Conservation (phyloP, 2,797 vertebrate species). For the Leptodactylus fallax region DNA sequence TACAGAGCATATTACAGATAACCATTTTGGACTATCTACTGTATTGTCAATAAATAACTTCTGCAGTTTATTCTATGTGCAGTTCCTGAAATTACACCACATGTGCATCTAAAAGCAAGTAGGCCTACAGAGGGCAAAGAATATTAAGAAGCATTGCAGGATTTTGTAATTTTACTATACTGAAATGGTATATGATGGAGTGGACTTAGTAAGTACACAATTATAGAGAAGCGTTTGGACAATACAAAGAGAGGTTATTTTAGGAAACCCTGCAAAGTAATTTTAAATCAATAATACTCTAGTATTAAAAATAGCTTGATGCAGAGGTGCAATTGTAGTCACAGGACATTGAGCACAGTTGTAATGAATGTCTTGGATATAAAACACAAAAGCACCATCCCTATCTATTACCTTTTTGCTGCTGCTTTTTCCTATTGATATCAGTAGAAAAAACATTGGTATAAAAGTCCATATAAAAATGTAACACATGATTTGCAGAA, state of each 20-base stretch:
- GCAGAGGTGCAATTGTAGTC: not conserved
- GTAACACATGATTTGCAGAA: not conserved
- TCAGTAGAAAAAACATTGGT: not conserved
- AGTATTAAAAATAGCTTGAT: slow-evolving; percentile 34
- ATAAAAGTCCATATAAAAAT: not conserved
- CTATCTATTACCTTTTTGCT: not conserved
- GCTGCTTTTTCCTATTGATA: not conserved
- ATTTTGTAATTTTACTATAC: not conserved
- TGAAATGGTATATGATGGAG: not conserved
- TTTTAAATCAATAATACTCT: slow-evolving; percentile 41
- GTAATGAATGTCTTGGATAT: not conserved
- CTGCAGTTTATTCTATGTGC: too few species aligned
- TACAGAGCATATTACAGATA: too few species aligned
- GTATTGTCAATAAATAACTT: too few species aligned
- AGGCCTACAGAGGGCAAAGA: not conserved
- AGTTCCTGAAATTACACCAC: too few species aligned
- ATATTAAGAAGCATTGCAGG: not conserved
- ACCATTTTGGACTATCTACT: too few species aligned
- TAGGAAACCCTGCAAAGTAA: slow-evolving; percentile 21
- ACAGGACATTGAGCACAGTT: not conserved
- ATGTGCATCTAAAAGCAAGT: not conserved
- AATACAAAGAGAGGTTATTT: slow-evolving; percentile 34
- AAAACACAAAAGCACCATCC: not conserved
- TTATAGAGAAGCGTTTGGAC: slow-evolving; percentile 5
- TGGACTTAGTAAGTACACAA: not conserved